Evolutionary conservation across 2,888 invertebrate genomes (phyloP).

Genomic region (Cephus pygmeus): DNA sequence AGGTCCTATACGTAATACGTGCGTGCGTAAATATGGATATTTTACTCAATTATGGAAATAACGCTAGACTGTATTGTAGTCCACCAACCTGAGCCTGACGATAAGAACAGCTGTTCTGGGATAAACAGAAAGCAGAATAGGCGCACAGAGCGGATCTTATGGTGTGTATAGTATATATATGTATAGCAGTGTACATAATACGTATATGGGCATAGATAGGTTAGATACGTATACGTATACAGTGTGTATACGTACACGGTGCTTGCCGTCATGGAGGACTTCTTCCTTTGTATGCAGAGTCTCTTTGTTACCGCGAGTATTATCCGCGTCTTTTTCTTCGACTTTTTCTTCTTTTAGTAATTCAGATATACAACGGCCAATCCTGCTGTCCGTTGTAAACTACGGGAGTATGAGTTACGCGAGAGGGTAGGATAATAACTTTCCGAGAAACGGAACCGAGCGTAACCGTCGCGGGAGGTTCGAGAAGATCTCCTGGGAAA

Average conservation of each 20-base stretch:
- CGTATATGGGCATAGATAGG: neutral
- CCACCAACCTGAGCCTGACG: neutral
- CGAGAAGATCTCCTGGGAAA: too few relatives aligned
- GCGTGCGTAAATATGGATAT: too few relatives aligned
- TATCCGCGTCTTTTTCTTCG: conserved; percentile 19
- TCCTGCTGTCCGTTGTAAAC: conserved; percentile 21
- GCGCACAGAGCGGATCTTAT: neutral
- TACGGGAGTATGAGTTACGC: too few relatives aligned
- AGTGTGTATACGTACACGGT: neutral
- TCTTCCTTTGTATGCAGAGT: neutral
- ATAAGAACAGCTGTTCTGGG: conserved; percentile 4
- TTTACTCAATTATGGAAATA: too few relatives aligned
- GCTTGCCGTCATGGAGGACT: neutral
- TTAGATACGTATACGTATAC: neutral
- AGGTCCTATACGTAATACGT: too few relatives aligned
- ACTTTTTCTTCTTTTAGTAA: conserved; percentile 26
- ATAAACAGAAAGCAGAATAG: neutral
- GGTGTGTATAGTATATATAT: neutral
- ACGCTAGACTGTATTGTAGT: too few relatives aligned
- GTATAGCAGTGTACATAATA: too few relatives aligned
- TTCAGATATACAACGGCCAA: conserved; percentile 28
- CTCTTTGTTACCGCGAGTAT: conserved; percentile 18
- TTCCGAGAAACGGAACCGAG: conserved; percentile 27
- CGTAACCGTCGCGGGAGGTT: too few relatives aligned
- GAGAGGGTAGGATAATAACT: conserved; percentile 36